Evolutionary conservation across 1,140 invertebrate species (phyloP).

Genomic region (Dreissena rostriformis): DNA sequence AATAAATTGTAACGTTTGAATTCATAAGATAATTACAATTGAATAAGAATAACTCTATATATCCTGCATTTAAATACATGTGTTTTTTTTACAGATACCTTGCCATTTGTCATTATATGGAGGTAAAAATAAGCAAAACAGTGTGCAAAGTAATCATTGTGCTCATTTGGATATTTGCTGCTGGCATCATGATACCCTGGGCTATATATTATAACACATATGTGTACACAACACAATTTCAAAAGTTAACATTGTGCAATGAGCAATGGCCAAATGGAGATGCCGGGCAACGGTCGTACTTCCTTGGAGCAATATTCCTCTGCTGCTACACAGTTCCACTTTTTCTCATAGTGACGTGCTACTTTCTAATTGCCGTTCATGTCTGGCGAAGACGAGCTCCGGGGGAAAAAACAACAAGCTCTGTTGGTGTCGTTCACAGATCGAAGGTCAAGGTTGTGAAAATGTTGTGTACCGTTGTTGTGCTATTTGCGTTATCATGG

Average conservation of each 20-base stretch:
- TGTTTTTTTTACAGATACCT: slow-evolving; percentile 88
- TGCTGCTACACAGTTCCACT: slow-evolving; percentile 96
- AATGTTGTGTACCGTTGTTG: slow-evolving; percentile 97
- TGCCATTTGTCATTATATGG: slow-evolving; percentile 96
- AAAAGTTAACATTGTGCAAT: slow-evolving; percentile 61
- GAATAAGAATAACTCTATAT: no score
- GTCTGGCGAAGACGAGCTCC: slow-evolving; percentile 94
- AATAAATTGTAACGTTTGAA: no score
- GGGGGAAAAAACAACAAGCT: slow-evolving; percentile 81
- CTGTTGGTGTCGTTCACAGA: slow-evolving; percentile 72
- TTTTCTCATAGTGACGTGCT: slow-evolving; percentile 94
- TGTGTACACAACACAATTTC: slow-evolving; percentile 17
- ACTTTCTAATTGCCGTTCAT: slow-evolving; percentile 95
- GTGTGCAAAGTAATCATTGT: slow-evolving; percentile 92
- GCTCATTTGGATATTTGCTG: slow-evolving; percentile 94
- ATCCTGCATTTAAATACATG: background rate
- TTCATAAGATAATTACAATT: no score
- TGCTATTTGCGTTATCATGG: slow-evolving; percentile 98
- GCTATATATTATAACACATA: slow-evolving; percentile 90
- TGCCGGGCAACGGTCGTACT: slow-evolving; percentile 91
- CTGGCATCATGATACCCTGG: slow-evolving; percentile 93
- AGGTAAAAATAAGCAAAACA: slow-evolving; percentile 93
- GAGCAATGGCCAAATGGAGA: slow-evolving; percentile 66
- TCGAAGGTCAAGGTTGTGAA: slow-evolving; percentile 89
- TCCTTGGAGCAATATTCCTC: slow-evolving; percentile 93